Base-by-base conservation (phyloP, 2,113 vertebrate species). In the Equus przewalskii region DNA sequence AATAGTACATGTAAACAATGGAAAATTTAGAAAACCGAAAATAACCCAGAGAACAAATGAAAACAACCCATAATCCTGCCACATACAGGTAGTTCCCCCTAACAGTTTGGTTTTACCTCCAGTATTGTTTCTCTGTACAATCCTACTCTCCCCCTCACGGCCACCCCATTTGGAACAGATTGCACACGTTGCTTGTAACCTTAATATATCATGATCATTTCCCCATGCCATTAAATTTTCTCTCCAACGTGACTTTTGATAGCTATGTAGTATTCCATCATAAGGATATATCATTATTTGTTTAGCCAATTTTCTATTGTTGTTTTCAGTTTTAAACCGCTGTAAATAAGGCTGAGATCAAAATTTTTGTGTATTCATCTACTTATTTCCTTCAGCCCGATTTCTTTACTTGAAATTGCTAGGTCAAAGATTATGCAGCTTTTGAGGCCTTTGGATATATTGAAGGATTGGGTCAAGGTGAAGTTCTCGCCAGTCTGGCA, bases 331-430 rank as follows among this genome's bases (percentile, higher is more conserved):
- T 88, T 89, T 78, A 69, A 3, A 67, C 56, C 7, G 1, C 72
- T 24, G 30, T 72, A 67, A 89, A 18, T 93, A 94, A 82, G 24
- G 30, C 36, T 78, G 58, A 88, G 58, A 65, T 60, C 24, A 72
- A 36, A 58, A n/a, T n/a, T 90, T 79, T 89, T 41, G 4, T 16
- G n/a, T 22, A 21, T 21, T 78, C 72, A 2, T 60, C 72, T 82
- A 5, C 70, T 94, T 51, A 26, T 76, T 94, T 86, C 46, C 51
- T 92, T 89, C 65, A 87, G 64, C 33, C 51, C 21, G 8, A 9
- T 83, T 92, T 97, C 54, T 81, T 92, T 8, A 73, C 73, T 86
- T 75, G 44, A 87, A 95, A 75, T 90, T 92, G 41, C 44, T 76
- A 36, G 41, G 73, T 92, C 73, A 96, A 58, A 92, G 64, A 60